Base-by-base conservation (phyloP, 2,797 vertebrate genomes). In the Squalus acanthias region DNA sequence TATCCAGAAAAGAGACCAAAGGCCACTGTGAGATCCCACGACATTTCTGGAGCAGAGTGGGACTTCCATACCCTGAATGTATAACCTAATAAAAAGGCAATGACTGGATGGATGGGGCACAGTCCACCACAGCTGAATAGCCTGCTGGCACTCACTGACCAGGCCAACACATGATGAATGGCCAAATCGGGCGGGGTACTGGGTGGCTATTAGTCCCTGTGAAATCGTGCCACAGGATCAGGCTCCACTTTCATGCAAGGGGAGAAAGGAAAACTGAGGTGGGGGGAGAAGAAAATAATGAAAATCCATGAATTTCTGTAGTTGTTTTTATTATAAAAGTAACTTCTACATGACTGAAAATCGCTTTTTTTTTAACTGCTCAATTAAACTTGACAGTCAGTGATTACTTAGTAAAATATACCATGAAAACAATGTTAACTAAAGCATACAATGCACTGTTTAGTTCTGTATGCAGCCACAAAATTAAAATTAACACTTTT, bases 241-340 rank as follows among this genome's bases (percentile, higher is more conserved):
- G 65, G 15, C 65, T 70, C 69, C 20, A n/a, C 29, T 76, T 76
- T 76, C 33, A 76, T 10, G 9, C 79, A 46, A 50, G 0, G 6
- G 39, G 79, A 85, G 29, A 74, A 74, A 39, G 39, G 46, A 39
- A 46, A 63, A 63, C 60, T 20, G 39, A 46, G 46, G 79, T 12
- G 60, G 60, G 60, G 60, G 29, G 60, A 82, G 39, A 93, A 93
- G 33, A 17, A 67, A 92, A 93, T 39, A 46, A n/a, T 7, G 29
- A 65, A 67, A 22, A 93, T 20, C 63, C 22, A 67, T 67, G 39
- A 15, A 24, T 46, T 93, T 93, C 63, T 39, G 65, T 67, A 67
- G 22, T 74, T 57, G 22, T 74, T 57, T 92, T 95, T 76, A 95
- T 95, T 95, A 95, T 72, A 95, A 74, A 76, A 74, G 24, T 95